Evolutionary conservation across 2,888 invertebrate genomes (phyloP).

Genomic region (Norana najaformis): DNA sequence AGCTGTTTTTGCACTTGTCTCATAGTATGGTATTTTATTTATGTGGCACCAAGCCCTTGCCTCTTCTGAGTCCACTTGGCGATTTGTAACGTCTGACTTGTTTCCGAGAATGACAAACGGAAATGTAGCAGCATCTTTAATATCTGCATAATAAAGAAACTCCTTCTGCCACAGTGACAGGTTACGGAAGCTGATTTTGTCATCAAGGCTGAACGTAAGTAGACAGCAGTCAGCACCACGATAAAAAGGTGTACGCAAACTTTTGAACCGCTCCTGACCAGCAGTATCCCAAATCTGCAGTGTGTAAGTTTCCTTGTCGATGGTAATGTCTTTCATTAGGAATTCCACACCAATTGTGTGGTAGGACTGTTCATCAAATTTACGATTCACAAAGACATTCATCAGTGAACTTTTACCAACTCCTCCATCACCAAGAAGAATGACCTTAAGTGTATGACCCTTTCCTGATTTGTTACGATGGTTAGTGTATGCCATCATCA

Average conservation of each 20-base stretch:
- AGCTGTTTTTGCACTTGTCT: slow-evolving; percentile 89
- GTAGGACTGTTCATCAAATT: slow-evolving; percentile 89
- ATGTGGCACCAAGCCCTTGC: slow-evolving; percentile 82
- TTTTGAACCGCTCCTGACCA: slow-evolving; percentile 89
- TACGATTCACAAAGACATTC: slow-evolving; percentile 91
- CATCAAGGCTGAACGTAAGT: slow-evolving; percentile 84
- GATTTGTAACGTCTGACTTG: slow-evolving; percentile 71
- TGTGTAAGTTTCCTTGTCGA: slow-evolving; percentile 82
- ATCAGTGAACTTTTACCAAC: slow-evolving; percentile 93
- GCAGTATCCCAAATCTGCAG: slow-evolving; percentile 93
- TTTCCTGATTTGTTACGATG: slow-evolving; percentile 16
- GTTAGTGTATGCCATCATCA: slow-evolving; percentile 7
- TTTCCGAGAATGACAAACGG: slow-evolving; percentile 91
- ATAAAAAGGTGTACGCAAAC: slow-evolving; percentile 89
- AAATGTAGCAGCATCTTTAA: slow-evolving; percentile 78
- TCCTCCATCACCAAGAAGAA: slow-evolving; percentile 89
- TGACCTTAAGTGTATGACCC: slow-evolving; percentile 69
- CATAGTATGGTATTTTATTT: slow-evolving; percentile 79
- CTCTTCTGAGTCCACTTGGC: slow-evolving; percentile 74
- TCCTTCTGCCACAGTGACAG: slow-evolving; percentile 86
- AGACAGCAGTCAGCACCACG: slow-evolving; percentile 90
- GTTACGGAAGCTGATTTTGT: slow-evolving; percentile 80
- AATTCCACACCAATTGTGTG: slow-evolving; percentile 96
- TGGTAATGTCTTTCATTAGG: slow-evolving; percentile 78
- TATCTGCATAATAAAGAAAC: slow-evolving; percentile 86